phyloP scores from a whole-genome alignment of 2,113 vertebrate genomes.

The Otolemur garnettii region DNA sequence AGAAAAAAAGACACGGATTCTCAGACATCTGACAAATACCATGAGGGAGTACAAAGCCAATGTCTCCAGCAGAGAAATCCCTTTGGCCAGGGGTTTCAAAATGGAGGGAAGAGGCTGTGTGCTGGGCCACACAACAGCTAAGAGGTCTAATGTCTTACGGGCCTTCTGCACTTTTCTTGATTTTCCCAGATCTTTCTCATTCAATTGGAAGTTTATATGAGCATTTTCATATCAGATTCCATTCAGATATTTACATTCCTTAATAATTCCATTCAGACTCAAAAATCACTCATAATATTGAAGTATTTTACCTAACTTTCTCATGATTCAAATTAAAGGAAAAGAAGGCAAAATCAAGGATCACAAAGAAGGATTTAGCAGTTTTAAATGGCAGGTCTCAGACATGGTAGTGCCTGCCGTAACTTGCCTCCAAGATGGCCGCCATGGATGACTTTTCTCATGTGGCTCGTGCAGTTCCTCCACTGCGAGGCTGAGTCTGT shows the following conservation, averaged over 20 bases:
- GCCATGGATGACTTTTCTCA: neutral
- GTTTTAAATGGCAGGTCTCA: neutral
- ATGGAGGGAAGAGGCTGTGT: neutral
- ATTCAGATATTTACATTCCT: neutral
- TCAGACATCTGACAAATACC: neutral
- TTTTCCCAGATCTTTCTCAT: conserved; percentile 26
- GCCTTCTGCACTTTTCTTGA: neutral
- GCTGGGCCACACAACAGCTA: neutral
- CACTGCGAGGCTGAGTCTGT: neutral
- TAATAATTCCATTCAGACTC: neutral
- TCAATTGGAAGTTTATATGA: neutral
- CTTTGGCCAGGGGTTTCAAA: neutral
- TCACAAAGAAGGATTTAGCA: neutral
- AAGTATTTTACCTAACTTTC: neutral
- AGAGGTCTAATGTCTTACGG: neutral
- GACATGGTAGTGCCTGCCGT: neutral
- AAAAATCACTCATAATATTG: neutral
- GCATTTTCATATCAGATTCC: neutral
- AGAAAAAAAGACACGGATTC: neutral
- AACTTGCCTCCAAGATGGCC: neutral
- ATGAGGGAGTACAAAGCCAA: neutral
- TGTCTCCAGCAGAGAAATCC: neutral
- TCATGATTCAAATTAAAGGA: neutral
- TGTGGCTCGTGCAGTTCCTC: neutral
- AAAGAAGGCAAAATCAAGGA: neutral